Evolutionary conservation across 2,888 invertebrate species (phyloP).

Genomic region (Tridacna crocea): DNA sequence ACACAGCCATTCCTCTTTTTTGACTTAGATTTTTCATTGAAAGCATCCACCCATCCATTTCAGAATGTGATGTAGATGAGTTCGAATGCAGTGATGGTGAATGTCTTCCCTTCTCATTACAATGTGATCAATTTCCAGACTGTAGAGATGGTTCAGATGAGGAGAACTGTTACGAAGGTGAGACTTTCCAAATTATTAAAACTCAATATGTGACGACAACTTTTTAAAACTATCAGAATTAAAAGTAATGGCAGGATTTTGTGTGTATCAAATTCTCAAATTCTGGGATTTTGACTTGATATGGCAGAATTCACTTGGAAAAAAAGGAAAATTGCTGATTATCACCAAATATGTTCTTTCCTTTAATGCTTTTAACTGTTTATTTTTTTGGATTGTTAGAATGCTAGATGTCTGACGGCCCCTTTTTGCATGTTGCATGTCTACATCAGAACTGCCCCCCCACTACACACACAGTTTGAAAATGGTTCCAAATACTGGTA

Average conservation of each 20-base stretch:
- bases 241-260: background rate
- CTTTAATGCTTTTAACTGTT: no score
- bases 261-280: no score
- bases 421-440: no score
- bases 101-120: background rate
- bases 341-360: background rate
- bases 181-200: background rate
- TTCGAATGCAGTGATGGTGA: background rate
- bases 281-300: background rate
- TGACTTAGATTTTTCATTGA: no score
- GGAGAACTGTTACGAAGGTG: background rate
- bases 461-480: no score
- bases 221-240: background rate
- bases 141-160: background rate
- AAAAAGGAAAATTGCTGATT: background rate
- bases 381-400: no score
- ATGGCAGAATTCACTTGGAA: background rate
- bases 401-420: no score
- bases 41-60: background rate
- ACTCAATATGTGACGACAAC: background rate
- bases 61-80: background rate
- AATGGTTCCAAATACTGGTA: no score
- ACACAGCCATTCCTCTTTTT: no score
- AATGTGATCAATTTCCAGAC: background rate
- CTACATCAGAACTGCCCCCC: no score